These are phyloP conservation scores for Cinara cedri DNA, from an alignment of 2,888 invertebrate species.

Conservation along the genomic window DNA sequence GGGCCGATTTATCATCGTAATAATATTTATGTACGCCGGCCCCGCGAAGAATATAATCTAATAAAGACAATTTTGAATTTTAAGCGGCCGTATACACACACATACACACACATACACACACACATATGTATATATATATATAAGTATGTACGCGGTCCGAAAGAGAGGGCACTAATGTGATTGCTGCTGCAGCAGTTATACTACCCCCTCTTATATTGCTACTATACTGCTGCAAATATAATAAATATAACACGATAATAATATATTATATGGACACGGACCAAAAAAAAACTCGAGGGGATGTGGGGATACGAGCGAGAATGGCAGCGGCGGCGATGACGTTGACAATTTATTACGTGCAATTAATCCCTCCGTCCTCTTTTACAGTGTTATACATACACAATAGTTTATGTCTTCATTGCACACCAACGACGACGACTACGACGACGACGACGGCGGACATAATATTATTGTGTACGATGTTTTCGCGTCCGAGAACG, in stretches of 20 bases:
- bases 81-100: constrained; percentile 21
- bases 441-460: not conserved
- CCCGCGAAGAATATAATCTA: constrained; percentile 28
- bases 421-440: not conserved
- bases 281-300: not conserved
- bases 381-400: not conserved
- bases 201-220: too few species aligned
- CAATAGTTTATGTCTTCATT: constrained; percentile 47
- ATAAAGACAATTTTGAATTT: constrained; percentile 53
- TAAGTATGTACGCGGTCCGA: too few species aligned
- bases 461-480: too few species aligned
- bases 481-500: constrained; percentile 11
- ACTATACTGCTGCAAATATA: not conserved
- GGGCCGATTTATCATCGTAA: constrained; percentile 54
- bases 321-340: constrained; percentile 8
- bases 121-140: too few species aligned
- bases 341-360: constrained; percentile 55
- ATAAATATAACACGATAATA: constrained; percentile 1
- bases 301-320: not conserved
- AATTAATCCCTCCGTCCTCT: constrained; percentile 42
- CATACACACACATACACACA: too few species aligned
- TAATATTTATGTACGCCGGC: constrained; percentile 34
- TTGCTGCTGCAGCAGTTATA: constrained; percentile 5
- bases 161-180: constrained; percentile 45
- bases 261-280: not conserved